Evolutionary conservation across 2,797 vertebrate genomes (phyloP).

Genomic region (Mus caroli): DNA sequence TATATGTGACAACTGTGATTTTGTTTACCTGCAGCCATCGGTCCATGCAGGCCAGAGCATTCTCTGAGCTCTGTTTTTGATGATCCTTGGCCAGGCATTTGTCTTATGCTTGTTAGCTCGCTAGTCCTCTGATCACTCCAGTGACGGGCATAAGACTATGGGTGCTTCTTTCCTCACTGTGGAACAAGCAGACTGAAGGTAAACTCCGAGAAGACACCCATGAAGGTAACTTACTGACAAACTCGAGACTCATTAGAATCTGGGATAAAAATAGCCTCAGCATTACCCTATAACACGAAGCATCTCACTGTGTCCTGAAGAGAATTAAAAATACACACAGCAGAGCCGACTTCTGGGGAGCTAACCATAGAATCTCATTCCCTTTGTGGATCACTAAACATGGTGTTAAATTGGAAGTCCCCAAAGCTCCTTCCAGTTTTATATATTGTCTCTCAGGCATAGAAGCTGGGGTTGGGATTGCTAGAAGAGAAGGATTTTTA

Average conservation of each 20-base stretch:
- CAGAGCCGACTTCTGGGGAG: conserved; percentile 14
- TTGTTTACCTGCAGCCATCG: not conserved
- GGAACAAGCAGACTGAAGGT: not conserved
- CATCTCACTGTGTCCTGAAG: not conserved
- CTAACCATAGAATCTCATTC: conserved; percentile 31
- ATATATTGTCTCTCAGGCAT: not conserved
- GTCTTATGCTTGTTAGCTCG: conserved; percentile 15
- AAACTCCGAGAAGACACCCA: not conserved
- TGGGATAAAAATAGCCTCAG: conserved; percentile 41
- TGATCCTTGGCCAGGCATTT: not conserved
- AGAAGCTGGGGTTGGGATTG: not conserved
- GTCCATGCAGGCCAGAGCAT: rapidly evolving
- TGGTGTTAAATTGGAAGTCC: conserved; percentile 43
- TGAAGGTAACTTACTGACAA: conserved; percentile 47
- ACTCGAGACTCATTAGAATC: not conserved
- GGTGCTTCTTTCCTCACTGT: not conserved
- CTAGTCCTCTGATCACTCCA: not conserved
- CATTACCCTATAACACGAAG: not conserved
- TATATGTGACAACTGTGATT: rapidly evolving
- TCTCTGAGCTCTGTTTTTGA: not conserved
- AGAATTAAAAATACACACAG: not conserved
- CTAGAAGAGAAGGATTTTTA: not conserved
- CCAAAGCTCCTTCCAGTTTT: not conserved
- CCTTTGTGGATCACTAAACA: not conserved
- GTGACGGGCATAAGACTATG: not conserved